These are phyloP conservation scores for Sceloporus undulatus DNA, from an alignment of 2,113 vertebrate species.

Conservation along the genomic window DNA sequence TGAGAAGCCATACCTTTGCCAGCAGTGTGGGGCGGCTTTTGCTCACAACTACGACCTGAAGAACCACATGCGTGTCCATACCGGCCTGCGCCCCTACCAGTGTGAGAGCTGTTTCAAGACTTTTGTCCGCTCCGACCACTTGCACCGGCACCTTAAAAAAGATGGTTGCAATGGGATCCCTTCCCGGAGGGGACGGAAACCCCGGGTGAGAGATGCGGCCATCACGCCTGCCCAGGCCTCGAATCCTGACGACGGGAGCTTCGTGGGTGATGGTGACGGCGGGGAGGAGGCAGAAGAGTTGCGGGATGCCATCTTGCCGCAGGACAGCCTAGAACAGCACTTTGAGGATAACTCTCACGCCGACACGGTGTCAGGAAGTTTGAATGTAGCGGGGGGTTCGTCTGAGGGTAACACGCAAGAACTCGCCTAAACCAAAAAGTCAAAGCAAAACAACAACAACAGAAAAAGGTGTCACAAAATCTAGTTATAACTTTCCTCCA, in stretches of 20 bases:
- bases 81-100: slow-evolving; percentile 97
- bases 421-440: slow-evolving; percentile 79
- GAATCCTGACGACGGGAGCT: slow-evolving; percentile 55
- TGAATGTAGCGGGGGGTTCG: slow-evolving; percentile 77
- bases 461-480: slow-evolving; percentile 68
- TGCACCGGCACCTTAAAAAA: slow-evolving; percentile 98
- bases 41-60: slow-evolving; percentile 99
- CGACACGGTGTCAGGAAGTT: slow-evolving; percentile 59
- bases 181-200: slow-evolving; percentile 91
- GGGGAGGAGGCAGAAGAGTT: slow-evolving; percentile 43
- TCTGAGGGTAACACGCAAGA: slow-evolving; percentile 69
- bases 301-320: slow-evolving; percentile 41
- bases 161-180: slow-evolving; percentile 98
- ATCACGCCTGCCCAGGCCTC: slow-evolving; percentile 40
- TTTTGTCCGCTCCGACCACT: slow-evolving; percentile 97
- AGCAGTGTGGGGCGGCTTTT: slow-evolving; percentile 96
- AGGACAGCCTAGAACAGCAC: slow-evolving; percentile 70
- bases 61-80: slow-evolving; percentile 99
- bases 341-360: slow-evolving; percentile 76
- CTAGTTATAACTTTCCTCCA: slow-evolving; percentile 78
- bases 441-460: slow-evolving; percentile 14
- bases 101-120: slow-evolving; percentile 99
- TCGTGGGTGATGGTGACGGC: neutral
- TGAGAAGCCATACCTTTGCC: slow-evolving; percentile 98
- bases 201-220: slow-evolving; percentile 83